Conservation (phyloP, 2,888 invertebrate genomes). For the Ectemnius continuus region DNA sequence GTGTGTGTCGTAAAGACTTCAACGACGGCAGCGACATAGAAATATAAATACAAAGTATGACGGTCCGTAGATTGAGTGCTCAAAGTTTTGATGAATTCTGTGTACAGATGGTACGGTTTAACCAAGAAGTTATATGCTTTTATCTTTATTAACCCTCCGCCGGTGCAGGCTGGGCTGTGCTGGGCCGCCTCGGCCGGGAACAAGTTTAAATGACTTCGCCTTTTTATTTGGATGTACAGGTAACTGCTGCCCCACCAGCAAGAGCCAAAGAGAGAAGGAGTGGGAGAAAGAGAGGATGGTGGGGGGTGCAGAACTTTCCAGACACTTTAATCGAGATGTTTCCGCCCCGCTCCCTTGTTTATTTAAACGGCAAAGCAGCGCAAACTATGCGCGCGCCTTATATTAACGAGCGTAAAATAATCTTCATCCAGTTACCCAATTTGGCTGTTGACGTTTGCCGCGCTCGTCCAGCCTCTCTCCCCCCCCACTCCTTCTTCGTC, state of each 20-base stretch:
- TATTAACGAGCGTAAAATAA: no score
- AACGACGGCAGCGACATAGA: neutral
- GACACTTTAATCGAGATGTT: no score
- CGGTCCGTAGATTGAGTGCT: conserved; percentile 33
- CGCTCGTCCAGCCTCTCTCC: no score
- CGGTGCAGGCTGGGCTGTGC: neutral
- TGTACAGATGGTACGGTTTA: conserved; percentile 28
- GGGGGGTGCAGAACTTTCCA: no score
- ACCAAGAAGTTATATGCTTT: conserved; percentile 16
- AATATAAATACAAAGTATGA: conserved; percentile 34
- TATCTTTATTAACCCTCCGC: conserved; percentile 17
- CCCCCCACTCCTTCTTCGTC: no score
- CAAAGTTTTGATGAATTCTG: conserved; percentile 39
- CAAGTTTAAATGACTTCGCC: conserved; percentile 13
- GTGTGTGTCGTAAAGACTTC: no score
- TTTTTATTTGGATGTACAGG: conserved; percentile 11
- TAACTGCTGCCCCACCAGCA: neutral
- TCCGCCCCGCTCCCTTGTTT: no score
- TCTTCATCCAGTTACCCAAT: no score
- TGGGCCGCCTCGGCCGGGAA: neutral
- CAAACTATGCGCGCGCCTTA: no score
- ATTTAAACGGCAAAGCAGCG: no score
- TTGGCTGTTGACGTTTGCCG: no score
- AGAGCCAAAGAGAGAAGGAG: conserved; percentile 1
- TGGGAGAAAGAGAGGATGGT: neutral